phyloP scores from a whole-genome alignment of 2,888 invertebrate genomes.

The Xestia ashworthii region DNA sequence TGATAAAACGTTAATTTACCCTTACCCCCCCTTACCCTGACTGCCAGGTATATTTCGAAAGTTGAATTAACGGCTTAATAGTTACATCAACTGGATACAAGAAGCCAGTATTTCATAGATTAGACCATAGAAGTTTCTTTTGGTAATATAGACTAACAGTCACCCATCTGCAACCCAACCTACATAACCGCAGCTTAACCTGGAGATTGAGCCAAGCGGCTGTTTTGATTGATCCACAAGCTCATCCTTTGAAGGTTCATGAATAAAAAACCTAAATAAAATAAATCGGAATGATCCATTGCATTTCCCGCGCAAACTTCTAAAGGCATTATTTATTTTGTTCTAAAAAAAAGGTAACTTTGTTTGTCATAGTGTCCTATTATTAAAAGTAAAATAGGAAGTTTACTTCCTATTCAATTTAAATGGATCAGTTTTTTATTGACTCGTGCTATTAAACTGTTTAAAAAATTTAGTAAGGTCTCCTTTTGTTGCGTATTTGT shows the following conservation, averaged over 20 bases:
- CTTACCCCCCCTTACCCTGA: no score
- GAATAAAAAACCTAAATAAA: not conserved
- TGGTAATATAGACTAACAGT: no score
- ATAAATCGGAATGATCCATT: not conserved
- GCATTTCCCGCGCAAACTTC: not conserved
- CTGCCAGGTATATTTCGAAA: no score
- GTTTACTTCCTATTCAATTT: slow-evolving; percentile 43
- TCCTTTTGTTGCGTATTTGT: slow-evolving; percentile 49
- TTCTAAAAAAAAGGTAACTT: slow-evolving; percentile 15
- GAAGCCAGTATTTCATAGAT: no score
- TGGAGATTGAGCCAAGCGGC: not conserved
- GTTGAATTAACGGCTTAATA: no score
- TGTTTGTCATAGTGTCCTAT: slow-evolving; percentile 19
- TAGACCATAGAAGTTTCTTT: no score
- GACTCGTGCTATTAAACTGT: slow-evolving; percentile 10
- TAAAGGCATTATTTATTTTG: slow-evolving; percentile 25
- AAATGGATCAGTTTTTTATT: slow-evolving; percentile 51
- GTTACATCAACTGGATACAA: no score
- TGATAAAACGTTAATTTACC: no score
- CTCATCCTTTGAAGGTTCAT: not conserved
- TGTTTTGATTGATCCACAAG: not conserved
- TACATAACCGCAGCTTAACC: not conserved
- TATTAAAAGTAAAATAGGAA: slow-evolving; percentile 50
- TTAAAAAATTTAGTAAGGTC: slow-evolving; percentile 46
- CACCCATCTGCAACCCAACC: not conserved